phyloP scores from a whole-genome alignment of 2,797 vertebrate genomes.

The Linurgus olivaceus region DNA sequence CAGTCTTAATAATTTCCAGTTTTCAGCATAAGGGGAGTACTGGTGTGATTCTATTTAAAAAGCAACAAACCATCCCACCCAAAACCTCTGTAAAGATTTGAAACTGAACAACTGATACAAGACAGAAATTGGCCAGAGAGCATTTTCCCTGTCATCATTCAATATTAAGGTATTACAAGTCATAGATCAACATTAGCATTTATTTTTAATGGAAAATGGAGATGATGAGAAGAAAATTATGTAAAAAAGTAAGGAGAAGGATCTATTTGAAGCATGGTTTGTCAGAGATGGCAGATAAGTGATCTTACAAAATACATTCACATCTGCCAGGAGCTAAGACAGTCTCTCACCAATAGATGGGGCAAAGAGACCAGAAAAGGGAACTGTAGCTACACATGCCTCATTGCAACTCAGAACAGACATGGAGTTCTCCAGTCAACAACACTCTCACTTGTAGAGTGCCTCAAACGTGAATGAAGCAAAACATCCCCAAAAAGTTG shows the following conservation, averaged over 20 bases:
- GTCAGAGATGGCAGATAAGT: not conserved
- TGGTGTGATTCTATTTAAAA: not conserved
- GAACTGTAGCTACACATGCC: not conserved
- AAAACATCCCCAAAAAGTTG: not conserved
- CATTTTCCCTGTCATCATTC: not conserved
- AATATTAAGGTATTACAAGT: not conserved
- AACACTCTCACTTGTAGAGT: not conserved
- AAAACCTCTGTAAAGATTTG: not conserved
- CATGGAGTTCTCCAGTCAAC: not conserved
- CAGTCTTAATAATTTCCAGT: not conserved
- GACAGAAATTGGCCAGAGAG: not conserved
- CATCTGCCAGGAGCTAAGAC: not conserved
- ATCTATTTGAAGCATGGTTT: not conserved
- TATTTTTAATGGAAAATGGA: not conserved
- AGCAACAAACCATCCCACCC: accelerated
- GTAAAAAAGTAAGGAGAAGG: not conserved
- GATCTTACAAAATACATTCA: accelerated
- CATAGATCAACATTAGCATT: not conserved
- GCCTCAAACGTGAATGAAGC: not conserved
- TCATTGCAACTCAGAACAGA: not conserved
- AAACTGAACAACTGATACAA: not conserved
- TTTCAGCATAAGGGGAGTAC: not conserved
- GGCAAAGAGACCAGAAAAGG: not conserved
- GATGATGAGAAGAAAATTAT: not conserved
- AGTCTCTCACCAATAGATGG: slow-evolving; percentile 39